Evolutionary conservation across 2,797 vertebrate genomes (phyloP), one percentile per base, ranked within the genome.

Genomic region (Lophotriccus pileatus): DNA sequence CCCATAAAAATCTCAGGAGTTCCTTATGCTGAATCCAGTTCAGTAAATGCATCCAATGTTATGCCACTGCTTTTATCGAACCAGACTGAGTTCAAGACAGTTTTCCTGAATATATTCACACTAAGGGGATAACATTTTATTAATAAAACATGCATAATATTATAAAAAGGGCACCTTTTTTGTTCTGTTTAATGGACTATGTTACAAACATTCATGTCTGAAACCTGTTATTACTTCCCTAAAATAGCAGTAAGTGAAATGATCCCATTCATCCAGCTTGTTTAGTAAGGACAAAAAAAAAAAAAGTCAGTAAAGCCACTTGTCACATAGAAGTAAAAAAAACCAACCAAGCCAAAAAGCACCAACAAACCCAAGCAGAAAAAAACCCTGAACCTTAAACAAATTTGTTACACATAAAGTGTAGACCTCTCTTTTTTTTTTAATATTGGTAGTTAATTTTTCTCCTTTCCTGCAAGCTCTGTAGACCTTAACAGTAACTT

Each of bases 281-380:
- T 46, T 91, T 27, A 52, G 36, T 5, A 34, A 19, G 14, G 2
- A 14, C 15, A 41, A 60, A 68, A 68, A 64, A 41, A 60, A 68
- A 68, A 64, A 5, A 8, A 37, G 7, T 25, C 20, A 52, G 36
- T 28, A 59, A 86, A 93, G 21, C 14, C 56, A 77, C 41, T 32
- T 74, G 20, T 28, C 16, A 75, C 7, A 70, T 0, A 49, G 19
- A 36, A 56, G 1, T 0, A 7, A 19, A 77, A n/a, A 55, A 23
- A 3, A 2, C n/a, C n/a, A 16, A 30, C 12, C 8, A 25, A 6
- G 0, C 7, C 2, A n/a, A 72, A 44, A 43, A 7, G 0, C 5
- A 68, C 14, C 23, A 76, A 24, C 19, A 82, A 32, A 11, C 3
- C 2, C 8, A 72, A 39, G 19, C 1, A 68, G 11, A 4, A 7